A percentile compares a stretch with the other conserved stretches of the same genome.
phyloP scores from a whole-genome alignment of 2,797 vertebrate species.

The Crenuchus spilurus region DNA sequence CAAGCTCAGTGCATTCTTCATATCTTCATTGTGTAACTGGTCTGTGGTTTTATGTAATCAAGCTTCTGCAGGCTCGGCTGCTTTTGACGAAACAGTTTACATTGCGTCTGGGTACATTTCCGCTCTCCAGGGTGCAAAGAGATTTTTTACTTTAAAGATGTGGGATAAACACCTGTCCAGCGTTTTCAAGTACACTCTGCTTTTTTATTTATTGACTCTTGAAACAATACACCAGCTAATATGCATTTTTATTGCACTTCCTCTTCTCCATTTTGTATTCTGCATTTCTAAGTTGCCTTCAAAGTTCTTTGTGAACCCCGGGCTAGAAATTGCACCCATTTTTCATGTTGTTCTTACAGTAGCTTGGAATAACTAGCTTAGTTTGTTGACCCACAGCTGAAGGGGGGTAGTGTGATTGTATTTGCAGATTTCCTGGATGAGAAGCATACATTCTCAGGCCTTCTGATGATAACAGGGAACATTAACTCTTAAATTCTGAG shows the following conservation, averaged over 20 bases:
- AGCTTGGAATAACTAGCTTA: not conserved
- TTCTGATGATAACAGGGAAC: too few species aligned
- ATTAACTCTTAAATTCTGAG: too few species aligned
- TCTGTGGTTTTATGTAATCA: not conserved
- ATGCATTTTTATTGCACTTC: not conserved
- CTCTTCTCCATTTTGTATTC: not conserved
- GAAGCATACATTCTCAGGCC: too few species aligned
- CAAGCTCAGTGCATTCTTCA: not conserved
- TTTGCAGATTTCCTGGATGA: not conserved
- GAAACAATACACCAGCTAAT: not conserved
- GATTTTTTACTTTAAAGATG: not conserved
- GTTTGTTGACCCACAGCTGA: constrained; percentile 7
- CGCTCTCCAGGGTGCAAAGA: not conserved
- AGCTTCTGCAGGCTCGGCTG: not conserved
- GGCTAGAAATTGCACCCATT: not conserved
- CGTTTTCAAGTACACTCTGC: not conserved
- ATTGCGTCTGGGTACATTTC: not conserved
- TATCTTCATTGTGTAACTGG: not conserved
- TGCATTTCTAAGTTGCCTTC: not conserved
- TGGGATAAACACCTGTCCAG: not conserved
- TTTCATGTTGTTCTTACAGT: not conserved
- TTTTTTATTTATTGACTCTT: not conserved
- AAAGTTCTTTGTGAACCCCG: not conserved
- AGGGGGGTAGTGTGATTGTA: not conserved
- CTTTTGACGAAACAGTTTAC: not conserved